Percentiles rank a stretch among this genome's conserved stretches.
Conservation (phyloP, 2,888 invertebrate genomes). For the Philhelius pedissequus region DNA sequence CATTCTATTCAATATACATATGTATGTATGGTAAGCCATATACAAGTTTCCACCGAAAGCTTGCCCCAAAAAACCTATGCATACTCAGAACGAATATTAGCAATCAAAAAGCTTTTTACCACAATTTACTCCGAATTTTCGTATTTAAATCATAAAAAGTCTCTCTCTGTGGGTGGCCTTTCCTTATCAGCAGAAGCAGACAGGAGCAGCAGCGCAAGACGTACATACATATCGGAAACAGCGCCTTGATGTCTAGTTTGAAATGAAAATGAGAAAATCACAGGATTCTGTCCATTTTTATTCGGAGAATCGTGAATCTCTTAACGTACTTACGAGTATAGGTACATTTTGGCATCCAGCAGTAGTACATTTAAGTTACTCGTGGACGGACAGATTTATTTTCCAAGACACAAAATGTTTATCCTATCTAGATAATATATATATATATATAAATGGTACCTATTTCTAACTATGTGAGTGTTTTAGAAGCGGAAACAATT, state of each 20-base stretch:
- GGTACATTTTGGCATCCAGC: constrained; percentile 57
- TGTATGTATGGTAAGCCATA: constrained; percentile 8
- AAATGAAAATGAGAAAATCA: constrained; percentile 36
- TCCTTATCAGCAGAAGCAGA: constrained; percentile 38
- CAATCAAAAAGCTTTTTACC: constrained; percentile 42
- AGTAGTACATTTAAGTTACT: constrained; percentile 53
- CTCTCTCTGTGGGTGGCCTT: background rate
- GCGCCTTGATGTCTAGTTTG: constrained; percentile 56
- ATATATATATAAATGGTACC: no score
- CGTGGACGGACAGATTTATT: constrained; percentile 22
- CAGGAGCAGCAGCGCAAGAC: background rate
- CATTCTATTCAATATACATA: constrained; percentile 5
- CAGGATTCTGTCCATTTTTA: constrained; percentile 30
- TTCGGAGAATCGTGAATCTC: constrained; percentile 55
- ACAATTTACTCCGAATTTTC: constrained; percentile 41
- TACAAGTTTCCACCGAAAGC: background rate
- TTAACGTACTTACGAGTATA: constrained; percentile 16
- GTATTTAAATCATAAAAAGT: background rate
- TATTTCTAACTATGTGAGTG: background rate
- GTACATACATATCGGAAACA: constrained; percentile 20
- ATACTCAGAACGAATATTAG: background rate
- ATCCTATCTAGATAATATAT: background rate
- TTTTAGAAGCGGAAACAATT: background rate
- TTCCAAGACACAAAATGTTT: background rate
- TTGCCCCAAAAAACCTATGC: background rate